phyloP scores from a whole-genome alignment of 2,797 vertebrate genomes.

The Protosalanx chinensis region DNA sequence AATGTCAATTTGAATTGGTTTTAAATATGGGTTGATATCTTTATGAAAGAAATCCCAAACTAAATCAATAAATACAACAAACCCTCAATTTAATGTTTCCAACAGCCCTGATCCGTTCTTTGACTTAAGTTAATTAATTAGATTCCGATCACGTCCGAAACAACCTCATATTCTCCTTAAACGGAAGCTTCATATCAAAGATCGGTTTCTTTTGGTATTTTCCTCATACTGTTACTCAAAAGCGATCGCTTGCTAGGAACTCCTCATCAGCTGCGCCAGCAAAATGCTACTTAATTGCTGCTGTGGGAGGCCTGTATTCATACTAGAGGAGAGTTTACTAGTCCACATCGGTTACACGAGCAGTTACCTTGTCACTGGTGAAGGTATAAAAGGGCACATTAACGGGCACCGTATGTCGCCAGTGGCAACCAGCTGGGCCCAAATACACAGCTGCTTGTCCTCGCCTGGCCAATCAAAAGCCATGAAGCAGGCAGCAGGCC shows the following conservation, averaged over 20 bases:
- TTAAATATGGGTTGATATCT: not conserved
- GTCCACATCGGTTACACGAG: not conserved
- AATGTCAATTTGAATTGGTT: not conserved
- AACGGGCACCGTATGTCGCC: not conserved
- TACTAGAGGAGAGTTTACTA: too few relatives aligned
- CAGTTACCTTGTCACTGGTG: not conserved
- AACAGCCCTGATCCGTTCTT: not conserved
- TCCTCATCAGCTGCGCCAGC: too few relatives aligned
- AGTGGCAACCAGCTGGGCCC: slow-evolving; percentile 50
- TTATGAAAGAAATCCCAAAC: not conserved
- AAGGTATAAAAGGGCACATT: not conserved
- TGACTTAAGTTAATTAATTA: not conserved
- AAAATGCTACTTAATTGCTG: too few relatives aligned
- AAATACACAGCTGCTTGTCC: slow-evolving; percentile 33
- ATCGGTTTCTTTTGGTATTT: slow-evolving; percentile 22
- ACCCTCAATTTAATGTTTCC: not conserved
- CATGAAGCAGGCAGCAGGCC: slow-evolving; percentile 28
- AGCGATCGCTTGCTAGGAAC: too few relatives aligned
- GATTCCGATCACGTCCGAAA: slow-evolving; percentile 36
- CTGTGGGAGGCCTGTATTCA: not conserved
- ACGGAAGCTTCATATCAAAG: not conserved
- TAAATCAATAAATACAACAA: not conserved
- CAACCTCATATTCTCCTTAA: slow-evolving; percentile 22
- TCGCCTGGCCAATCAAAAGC: slow-evolving; percentile 32
- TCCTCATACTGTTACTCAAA: not conserved